A percentile compares a stretch with the other conserved stretches of the same genome.
Evolutionary conservation across 2,113 vertebrate genomes (phyloP).

Genomic region (Aptenodytes patagonicus): DNA sequence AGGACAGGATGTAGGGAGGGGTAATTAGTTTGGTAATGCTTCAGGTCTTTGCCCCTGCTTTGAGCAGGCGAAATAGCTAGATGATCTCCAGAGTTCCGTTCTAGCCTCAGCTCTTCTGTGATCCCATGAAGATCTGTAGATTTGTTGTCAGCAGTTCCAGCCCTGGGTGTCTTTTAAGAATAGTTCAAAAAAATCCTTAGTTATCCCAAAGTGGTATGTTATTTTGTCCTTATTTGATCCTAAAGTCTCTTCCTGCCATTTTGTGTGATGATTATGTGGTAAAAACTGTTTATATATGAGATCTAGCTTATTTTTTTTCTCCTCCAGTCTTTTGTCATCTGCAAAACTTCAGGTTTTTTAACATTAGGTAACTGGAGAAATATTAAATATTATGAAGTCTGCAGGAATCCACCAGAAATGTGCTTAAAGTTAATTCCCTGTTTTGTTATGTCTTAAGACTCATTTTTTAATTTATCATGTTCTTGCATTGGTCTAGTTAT

Average conservation of each 20-base stretch:
- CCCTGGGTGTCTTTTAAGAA: not conserved
- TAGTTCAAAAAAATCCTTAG: not conserved
- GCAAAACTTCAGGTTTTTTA: not conserved
- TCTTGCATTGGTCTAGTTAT: not conserved
- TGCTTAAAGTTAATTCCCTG: not conserved
- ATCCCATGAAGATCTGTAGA: not conserved
- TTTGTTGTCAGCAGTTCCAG: not conserved
- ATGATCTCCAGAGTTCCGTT: not conserved
- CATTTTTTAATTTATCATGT: not conserved
- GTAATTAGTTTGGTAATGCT: not conserved
- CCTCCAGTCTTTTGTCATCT: not conserved
- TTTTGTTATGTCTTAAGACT: not conserved
- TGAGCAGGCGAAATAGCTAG: not conserved
- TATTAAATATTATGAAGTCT: not conserved
- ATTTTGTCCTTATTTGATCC: not conserved
- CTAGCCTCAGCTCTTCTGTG: not conserved
- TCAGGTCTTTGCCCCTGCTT: not conserved
- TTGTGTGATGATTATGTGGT: not conserved
- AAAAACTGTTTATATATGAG: not conserved
- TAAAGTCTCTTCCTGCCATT: not conserved
- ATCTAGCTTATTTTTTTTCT: not conserved
- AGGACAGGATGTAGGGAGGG: not conserved
- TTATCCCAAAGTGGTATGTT: not conserved
- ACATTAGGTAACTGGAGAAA: not conserved
- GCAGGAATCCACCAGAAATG: not conserved